A percentile compares a stretch with the other conserved stretches of the same genome.
These are phyloP conservation scores for Hafferia zeledoni DNA, from an alignment of 2,797 vertebrate species.

Conservation along the genomic window DNA sequence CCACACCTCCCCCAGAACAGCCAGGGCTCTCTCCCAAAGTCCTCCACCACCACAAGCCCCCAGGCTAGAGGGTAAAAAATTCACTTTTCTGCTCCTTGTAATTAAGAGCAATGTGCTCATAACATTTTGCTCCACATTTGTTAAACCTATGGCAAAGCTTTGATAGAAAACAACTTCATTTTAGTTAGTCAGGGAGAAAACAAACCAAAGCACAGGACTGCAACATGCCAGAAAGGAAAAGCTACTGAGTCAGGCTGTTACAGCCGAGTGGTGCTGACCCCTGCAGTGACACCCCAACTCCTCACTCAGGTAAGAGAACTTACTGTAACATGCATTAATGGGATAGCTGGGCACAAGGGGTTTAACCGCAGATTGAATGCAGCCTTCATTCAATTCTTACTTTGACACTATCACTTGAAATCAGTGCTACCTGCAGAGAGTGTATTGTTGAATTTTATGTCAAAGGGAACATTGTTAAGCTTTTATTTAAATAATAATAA, in stretches of 20 bases:
- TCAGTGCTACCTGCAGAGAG: conserved; percentile 65
- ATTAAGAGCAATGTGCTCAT: not conserved
- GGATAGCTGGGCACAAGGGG: conserved; percentile 60
- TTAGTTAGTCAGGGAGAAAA: not conserved
- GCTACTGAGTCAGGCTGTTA: not conserved
- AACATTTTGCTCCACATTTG: not conserved
- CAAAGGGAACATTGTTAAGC: conserved; percentile 15
- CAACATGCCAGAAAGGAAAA: not conserved
- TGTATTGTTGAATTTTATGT: conserved; percentile 36
- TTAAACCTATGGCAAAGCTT: not conserved
- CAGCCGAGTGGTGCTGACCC: not conserved
- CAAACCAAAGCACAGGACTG: not conserved
- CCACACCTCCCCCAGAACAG: not conserved
- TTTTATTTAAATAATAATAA: not conserved
- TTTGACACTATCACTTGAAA: conserved; percentile 66
- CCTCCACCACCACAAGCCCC: not conserved
- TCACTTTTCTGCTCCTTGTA: not conserved
- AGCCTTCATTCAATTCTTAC: conserved; percentile 61
- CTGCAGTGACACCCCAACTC: conserved; percentile 3
- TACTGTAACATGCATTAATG: conserved; percentile 57
- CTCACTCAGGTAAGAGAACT: conserved; percentile 48
- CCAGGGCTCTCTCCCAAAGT: not conserved
- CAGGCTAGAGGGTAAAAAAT: not conserved
- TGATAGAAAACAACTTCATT: fast-evolving
- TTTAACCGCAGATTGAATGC: conserved; percentile 47